Base-by-base conservation (phyloP, 2,888 invertebrate species). In the Cheilosia urbana region DNA sequence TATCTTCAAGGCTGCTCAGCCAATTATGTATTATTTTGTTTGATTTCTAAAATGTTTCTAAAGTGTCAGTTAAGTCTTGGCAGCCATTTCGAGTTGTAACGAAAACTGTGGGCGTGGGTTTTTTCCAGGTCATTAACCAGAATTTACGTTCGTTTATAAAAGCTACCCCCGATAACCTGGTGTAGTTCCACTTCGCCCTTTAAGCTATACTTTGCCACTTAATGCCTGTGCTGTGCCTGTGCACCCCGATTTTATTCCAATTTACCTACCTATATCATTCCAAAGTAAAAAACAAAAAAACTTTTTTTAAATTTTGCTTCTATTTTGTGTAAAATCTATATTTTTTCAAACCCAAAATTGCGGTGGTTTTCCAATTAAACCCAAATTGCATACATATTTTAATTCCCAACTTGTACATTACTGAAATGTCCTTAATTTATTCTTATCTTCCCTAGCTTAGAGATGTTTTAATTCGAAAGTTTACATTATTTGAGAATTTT, bases 371-470 rank as follows among this genome's bases (percentile, higher is more conserved):
- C 19, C 30, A 27, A 5, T 19, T 69, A n/a, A 34, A 6, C 9
- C 19, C 27, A 40, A 27, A 27, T 45, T 45, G 30, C 30, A 34
- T 21, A 45, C n/a, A 27, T 34, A 51, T 49, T 55, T 21, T 3
- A 30, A 19, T 53, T n/a, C n/a, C 27, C 51, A 13, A 40, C 15
- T 24, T 11, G 17, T 53, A 21, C 13, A 34, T 55, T n/a, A 57
- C 63, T 51, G 13, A 55, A 5, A 34, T 75, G 24, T 63, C 53
- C 65, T 58, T 45, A 15, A 72, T 62, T 58, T 21, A 53, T 60
- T 77, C 51, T 34, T n/a, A 76, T 83, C 45, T 51, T 62, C 27
- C 45, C 57, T 83, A 83, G 78, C 62, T 55, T 87, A 69, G 45
- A 72, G 49, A 87, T 78, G 75, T 76, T 73, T 40, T 47, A 65